Conservation (phyloP, 2,888 invertebrate species). For the Latrodectus hesperus region DNA sequence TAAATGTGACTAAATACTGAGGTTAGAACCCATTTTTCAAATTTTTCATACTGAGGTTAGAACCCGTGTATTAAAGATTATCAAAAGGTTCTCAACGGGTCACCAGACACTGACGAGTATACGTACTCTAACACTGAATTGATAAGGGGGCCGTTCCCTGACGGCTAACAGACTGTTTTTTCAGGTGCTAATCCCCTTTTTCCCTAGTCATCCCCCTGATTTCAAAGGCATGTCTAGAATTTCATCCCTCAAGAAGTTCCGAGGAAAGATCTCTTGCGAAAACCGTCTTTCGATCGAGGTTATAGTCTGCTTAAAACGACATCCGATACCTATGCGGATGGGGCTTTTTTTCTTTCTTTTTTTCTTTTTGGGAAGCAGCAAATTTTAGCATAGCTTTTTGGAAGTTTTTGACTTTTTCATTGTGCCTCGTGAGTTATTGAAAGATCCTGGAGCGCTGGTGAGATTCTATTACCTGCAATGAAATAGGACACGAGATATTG, state of each 20-base stretch:
- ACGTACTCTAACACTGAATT: not conserved
- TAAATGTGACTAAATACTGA: too few relatives aligned
- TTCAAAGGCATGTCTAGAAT: conserved; percentile 52
- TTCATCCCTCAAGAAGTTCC: conserved; percentile 12
- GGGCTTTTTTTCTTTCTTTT: not conserved
- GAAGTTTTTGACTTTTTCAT: conserved; percentile 23
- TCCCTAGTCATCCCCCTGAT: not conserved
- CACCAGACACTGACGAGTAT: conserved; percentile 19
- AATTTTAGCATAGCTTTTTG: not conserved
- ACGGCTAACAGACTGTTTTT: conserved; percentile 42
- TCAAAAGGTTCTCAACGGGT: conserved; percentile 36
- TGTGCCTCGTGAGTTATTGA: conserved; percentile 1
- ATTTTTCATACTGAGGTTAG: too few relatives aligned
- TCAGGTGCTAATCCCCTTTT: conserved; percentile 43
- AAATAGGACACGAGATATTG: conserved; percentile 52
- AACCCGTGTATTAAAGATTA: not conserved
- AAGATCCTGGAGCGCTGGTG: not conserved
- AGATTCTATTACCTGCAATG: conserved; percentile 58
- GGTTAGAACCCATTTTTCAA: too few relatives aligned
- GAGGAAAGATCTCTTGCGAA: not conserved
- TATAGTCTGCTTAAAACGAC: not conserved
- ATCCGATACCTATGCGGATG: not conserved
- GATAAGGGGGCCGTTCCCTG: conserved; percentile 12
- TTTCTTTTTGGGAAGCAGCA: not conserved
- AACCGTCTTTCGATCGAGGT: not conserved